Base-by-base conservation (phyloP, 1,140 invertebrate species). In the Bombus consobrinus region DNA sequence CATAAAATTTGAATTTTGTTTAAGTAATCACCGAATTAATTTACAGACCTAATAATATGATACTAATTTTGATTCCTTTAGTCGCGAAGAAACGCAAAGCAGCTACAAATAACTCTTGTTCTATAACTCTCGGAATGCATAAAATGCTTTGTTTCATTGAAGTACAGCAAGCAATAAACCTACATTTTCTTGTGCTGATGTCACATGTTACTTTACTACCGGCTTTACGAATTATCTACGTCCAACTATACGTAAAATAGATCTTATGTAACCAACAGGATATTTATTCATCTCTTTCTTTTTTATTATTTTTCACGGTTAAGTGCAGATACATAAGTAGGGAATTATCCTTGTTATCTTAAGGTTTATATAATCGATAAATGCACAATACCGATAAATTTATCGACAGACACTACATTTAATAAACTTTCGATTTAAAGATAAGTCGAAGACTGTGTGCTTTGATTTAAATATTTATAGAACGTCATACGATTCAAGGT, bases 121-220 rank as follows among this genome's bases (percentile, higher is more conserved):
- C 32, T 25, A 1, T 18, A 25, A 15, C 15, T 75, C 34, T 43
- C 43, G 3, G 43, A 68, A 39, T 37, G 34, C 39, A 34, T 72
- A 64, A 68, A 62, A 62, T 37, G 12, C 32, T 79, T 78, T 77
- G 74, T 68, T 79, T 62, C 78, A n/a, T 69, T 69, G 34, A 47
- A 43, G 59, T 37, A 74, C 66, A 83, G 43, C 78, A 15, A n/a
- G 57, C 66, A 39, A 34, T 87, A 89, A 89, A 87, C 80, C 88
- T 76, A 89, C 87, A 89, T 87, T 89, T 89, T 66, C 80, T 66
- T 76, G 43, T 53, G 78, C 75, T 90, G 88, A 90, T 83, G 81
- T 88, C 81, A 89, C 68, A 32, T 85, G 57, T 62, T 71, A 53
- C 82, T 83, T 83, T 79, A 43, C 66, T 83, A 62, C 62, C 72